Conservation (phyloP, 2,113 vertebrate genomes). For the Hemichromis elongatus region DNA sequence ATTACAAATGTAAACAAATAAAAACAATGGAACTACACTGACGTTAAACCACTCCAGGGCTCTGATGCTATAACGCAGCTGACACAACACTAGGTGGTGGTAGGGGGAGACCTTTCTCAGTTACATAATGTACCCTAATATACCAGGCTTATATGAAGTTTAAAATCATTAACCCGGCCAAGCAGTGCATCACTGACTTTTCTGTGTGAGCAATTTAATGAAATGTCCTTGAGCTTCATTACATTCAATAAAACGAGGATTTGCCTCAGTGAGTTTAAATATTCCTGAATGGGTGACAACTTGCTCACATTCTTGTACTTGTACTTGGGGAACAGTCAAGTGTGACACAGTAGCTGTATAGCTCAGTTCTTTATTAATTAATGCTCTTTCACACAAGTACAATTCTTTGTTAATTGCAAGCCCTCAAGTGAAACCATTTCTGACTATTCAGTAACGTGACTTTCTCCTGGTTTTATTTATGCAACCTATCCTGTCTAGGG, state of each 20-base stretch:
- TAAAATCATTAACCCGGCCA: background rate
- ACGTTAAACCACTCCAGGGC: conserved; percentile 28
- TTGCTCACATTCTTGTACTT: background rate
- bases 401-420: background rate
- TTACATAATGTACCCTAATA: conserved; percentile 34
- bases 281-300: background rate
- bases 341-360: background rate
- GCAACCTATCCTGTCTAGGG: background rate
- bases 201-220: background rate
- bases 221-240: background rate
- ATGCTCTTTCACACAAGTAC: background rate
- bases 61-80: conserved; percentile 51
- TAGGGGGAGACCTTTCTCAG: background rate
- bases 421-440: background rate
- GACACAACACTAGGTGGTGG: conserved; percentile 30
- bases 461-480: background rate
- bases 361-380: background rate
- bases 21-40: conserved; percentile 10
- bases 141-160: background rate
- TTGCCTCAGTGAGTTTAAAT: background rate
- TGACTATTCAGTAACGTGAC: background rate
- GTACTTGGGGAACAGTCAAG: background rate
- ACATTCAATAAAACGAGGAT: background rate
- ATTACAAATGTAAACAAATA: conserved; percentile 41
- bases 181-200: background rate